Percentiles rank a stretch among this genome's conserved stretches.
phyloP scores from a whole-genome alignment of 2,113 vertebrate genomes.

The Eretmochelys imbricata region DNA sequence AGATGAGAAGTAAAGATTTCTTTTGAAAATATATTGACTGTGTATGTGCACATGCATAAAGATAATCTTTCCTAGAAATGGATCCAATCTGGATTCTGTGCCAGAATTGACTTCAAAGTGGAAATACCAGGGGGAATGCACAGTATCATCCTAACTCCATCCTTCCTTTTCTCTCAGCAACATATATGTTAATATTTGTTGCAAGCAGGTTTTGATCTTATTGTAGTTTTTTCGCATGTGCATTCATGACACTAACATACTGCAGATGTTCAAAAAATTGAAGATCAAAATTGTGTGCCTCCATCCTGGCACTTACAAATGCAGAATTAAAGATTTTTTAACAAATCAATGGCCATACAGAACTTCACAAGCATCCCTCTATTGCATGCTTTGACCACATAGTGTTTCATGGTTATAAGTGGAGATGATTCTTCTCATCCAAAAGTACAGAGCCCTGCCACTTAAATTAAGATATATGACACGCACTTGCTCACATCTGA shows the following conservation, averaged over 20 bases:
- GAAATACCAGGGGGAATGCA: not conserved
- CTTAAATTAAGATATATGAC: not conserved
- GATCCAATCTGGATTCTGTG: not conserved
- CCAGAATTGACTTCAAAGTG: not conserved
- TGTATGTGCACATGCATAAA: not conserved
- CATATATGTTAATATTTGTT: not conserved
- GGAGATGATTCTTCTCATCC: not conserved
- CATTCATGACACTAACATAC: not conserved
- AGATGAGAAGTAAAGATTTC: not conserved
- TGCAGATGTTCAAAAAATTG: not conserved
- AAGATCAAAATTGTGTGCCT: not conserved
- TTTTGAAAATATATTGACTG: not conserved
- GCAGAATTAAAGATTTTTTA: not conserved
- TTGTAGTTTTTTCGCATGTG: accelerated
- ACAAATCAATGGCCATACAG: not conserved
- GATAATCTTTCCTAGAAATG: not conserved
- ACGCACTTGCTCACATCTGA: not conserved
- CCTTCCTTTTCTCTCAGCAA: not conserved
- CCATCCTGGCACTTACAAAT: not conserved
- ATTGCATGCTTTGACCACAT: not conserved
- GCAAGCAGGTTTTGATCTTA: not conserved
- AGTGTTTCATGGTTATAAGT: not conserved
- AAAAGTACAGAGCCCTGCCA: accelerated
- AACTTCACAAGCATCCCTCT: accelerated
- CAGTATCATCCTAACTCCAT: not conserved